Base-by-base conservation (phyloP, 1,140 invertebrate genomes). In the Popillia japonica region DNA sequence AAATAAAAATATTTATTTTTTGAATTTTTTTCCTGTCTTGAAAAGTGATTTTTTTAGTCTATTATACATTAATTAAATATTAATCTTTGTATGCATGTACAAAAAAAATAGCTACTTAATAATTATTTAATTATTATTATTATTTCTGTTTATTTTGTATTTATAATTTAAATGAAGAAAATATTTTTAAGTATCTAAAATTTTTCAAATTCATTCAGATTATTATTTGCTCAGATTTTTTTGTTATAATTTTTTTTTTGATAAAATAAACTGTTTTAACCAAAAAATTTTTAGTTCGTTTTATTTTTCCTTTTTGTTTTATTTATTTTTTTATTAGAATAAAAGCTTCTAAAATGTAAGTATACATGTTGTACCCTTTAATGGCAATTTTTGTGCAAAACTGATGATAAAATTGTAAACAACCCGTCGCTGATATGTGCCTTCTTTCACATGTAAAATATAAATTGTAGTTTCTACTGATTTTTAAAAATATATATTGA, bases 141-240 rank as follows among this genome's bases (percentile, higher is more conserved):
- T 75, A 55, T 42, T 76, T 76, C 48, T 76, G 75, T 76, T 76
- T 76, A 76, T 76, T 76, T 76, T 55, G 75, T 76, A 76, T 75
- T 75, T 75, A 48, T 55, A 76, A 76, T 48, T 76, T 76, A 59
- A 76, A 76, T 22, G 10, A 34, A 22, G 9, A 68, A 76, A 14
- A 27, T 23, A 40, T 76, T 76, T 76, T 40, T 48, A 55, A 74
- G 72, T 40, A 41, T 20, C 64, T 44, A 74, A 42, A 73, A 73
- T 48, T 48, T 48, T 48, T n/a, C n/a, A n/a, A 34, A 34, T 34
- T 34, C 27, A 34, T 34, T 34, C 27, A 34, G 27, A 34, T 55
- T 55, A 55, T 55, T 55, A 55, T 74, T 76, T 76, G 75, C 75
- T 76, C 75, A 76, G 75, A 76, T 74, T 27, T 76, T 68, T 68